Evolutionary conservation across 2,113 vertebrate genomes (phyloP), one percentile per base, ranked within the genome.

Genomic region (Falco punctatus): DNA sequence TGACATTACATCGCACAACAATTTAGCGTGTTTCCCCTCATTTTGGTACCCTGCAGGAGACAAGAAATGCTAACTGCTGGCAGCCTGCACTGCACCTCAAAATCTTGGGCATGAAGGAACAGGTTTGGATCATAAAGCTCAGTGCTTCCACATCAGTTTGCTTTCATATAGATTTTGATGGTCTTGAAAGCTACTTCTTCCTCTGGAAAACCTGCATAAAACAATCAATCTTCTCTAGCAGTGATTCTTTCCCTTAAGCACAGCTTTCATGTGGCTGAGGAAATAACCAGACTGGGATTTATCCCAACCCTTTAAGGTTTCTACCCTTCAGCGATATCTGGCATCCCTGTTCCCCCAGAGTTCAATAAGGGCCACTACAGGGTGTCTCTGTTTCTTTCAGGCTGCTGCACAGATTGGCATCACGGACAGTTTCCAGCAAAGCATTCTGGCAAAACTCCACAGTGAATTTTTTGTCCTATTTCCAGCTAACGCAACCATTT

Each of bases 231-330:
- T 51, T 52, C 35, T 81, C 54, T 66, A n/a, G 40, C 26, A 62
- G 38, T 14, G 15, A 81, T 58, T 32, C 32, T 48, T 85, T 17
- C 24, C 16, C 5, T 52, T 28, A 42, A 74, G 16, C 1, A 5
- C 40, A 82, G 32, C 0, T 3, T 33, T 52, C 16, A 5, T 2
- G 13, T 8, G 58, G 52, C 26, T 26, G 10, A 1, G 3, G 38
- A 90, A 65, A 51, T 62, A 27, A 65, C 33, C 13, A 74, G 80
- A 48, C 33, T 40, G 27, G 78, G 40, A 54, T 55, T 49, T 79
- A 38, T 48, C 9, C 11, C 30, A 30, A 13, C 3, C 6, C 17
- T 8, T 61, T 24, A 38, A 35, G 9, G 8, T n/a, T 89, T 84
- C 28, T 12, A 22, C 13, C 12, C 85, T 79, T 38, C 58, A 84